A percentile compares a stretch with the other conserved stretches of the same genome.
Conservation (phyloP, 23 tunicate genomes). For the Clavelina lepadiformis region DNA sequence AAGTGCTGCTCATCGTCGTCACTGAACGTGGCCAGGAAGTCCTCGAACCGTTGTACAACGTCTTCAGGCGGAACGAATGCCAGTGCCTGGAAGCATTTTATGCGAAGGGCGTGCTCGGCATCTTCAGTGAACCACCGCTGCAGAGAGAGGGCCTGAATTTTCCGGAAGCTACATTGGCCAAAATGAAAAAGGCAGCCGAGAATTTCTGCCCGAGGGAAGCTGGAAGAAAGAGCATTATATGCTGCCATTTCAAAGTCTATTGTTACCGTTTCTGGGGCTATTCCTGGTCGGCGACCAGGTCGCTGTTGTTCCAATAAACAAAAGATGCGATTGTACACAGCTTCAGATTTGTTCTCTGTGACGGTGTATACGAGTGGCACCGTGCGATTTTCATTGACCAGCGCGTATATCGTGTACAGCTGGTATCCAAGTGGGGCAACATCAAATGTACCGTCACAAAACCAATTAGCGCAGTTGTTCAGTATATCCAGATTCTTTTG, state of each 20-base stretch:
- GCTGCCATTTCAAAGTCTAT: constrained; percentile 21
- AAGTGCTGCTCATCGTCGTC: too few relatives aligned
- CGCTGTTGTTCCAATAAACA: constrained; percentile 10
- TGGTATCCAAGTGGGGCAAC: constrained; percentile 22
- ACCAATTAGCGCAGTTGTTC: constrained; percentile 19
- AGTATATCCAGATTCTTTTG: too few relatives aligned
- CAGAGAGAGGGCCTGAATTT: constrained; percentile 11
- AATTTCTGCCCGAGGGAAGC: constrained; percentile 14
- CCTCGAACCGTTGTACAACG: too few relatives aligned
- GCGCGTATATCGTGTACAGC: constrained; percentile 17
- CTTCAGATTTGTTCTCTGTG: constrained; percentile 19
- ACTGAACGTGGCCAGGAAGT: too few relatives aligned
- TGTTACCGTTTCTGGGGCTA: constrained; percentile 24
- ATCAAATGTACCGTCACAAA: constrained; percentile 20
- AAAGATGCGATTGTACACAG: constrained; percentile 11
- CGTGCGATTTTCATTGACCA: constrained; percentile 16
- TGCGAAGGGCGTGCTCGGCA: too few relatives aligned
- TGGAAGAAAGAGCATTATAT: constrained; percentile 6
- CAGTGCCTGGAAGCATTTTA: too few relatives aligned
- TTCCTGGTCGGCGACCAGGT: constrained; percentile 11
- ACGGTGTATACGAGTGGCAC: constrained; percentile 10
- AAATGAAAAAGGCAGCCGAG: constrained; percentile 18
- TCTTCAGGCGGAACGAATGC: too few relatives aligned
- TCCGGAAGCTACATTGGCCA: constrained; percentile 12
- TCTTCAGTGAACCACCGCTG: not conserved